Percentiles rank a stretch among this genome's conserved stretches.
These are phyloP conservation scores for Ophonus ardosiacus DNA, from an alignment of 2,888 invertebrate species.

Conservation along the genomic window DNA sequence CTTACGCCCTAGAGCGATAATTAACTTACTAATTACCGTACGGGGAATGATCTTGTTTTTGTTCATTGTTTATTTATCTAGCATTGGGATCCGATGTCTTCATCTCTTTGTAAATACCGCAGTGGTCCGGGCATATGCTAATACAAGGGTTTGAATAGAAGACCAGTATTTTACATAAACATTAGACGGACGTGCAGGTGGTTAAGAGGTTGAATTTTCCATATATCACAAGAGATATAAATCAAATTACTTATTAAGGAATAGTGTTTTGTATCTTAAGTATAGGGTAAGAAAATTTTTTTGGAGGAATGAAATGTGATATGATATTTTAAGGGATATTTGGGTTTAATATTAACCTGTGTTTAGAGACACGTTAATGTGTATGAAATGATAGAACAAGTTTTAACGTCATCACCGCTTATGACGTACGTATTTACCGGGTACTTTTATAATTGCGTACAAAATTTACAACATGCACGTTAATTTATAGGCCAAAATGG, in stretches of 20 bases:
- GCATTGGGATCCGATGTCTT: constrained; percentile 32
- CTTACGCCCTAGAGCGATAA: constrained; percentile 27
- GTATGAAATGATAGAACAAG: too few species aligned
- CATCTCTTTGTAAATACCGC: constrained; percentile 39
- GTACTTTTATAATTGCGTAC: too few species aligned
- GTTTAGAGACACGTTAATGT: too few species aligned
- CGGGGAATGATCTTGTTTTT: constrained; percentile 40
- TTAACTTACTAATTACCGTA: constrained; percentile 57
- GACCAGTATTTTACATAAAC: constrained; percentile 61
- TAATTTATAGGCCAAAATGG: too few species aligned
- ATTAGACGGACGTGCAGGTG: constrained; percentile 27
- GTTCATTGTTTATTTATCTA: constrained; percentile 53
- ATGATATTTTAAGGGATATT: background rate
- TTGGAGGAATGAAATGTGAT: background rate
- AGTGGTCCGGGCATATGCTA: constrained; percentile 43
- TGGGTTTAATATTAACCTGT: background rate
- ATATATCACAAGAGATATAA: constrained; percentile 49
- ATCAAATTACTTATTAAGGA: constrained; percentile 10
- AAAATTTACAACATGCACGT: too few species aligned
- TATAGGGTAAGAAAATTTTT: background rate
- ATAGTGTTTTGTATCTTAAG: background rate
- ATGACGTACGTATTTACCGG: too few species aligned
- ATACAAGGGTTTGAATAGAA: constrained; percentile 18
- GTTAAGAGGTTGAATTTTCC: background rate
- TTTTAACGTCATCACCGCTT: too few species aligned